These are phyloP conservation scores for Dreissena rostriformis DNA, from an alignment of 1,140 invertebrate species.

Conservation along the genomic window DNA sequence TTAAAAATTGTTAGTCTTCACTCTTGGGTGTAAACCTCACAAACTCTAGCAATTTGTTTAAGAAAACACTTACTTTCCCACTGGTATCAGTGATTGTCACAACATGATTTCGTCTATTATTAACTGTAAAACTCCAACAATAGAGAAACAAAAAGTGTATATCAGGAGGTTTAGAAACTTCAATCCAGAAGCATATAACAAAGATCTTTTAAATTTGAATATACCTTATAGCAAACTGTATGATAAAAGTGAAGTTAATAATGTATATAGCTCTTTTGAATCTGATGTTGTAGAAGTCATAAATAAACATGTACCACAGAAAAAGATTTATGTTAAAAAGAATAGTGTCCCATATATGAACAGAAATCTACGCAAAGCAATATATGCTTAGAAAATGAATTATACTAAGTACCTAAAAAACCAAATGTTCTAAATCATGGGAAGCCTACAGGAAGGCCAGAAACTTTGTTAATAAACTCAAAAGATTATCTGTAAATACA, in stretches of 20 bases:
- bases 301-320: slow-evolving; percentile 37
- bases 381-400: slow-evolving; percentile 49
- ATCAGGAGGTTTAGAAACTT: slow-evolving; percentile 42
- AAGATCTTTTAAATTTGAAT: slow-evolving; percentile 20
- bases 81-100: slow-evolving; percentile 50
- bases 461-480: slow-evolving; percentile 32
- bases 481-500: neutral
- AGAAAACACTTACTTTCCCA: slow-evolving; percentile 23
- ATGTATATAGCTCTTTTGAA: slow-evolving; percentile 35
- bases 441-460: slow-evolving; percentile 30
- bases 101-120: slow-evolving; percentile 44
- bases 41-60: slow-evolving; percentile 4
- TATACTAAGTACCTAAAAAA: slow-evolving; percentile 2
- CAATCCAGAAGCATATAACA: slow-evolving; percentile 18
- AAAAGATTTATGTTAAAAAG: slow-evolving; percentile 30
- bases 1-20: neutral
- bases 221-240: neutral
- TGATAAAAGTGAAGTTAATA: slow-evolving; percentile 13
- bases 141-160: slow-evolving; percentile 35
- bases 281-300: slow-evolving; percentile 16
- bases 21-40: slow-evolving; percentile 18
- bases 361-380: slow-evolving; percentile 12
- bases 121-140: slow-evolving; percentile 16
- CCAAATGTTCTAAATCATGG: slow-evolving; percentile 26
- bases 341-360: slow-evolving; percentile 25